Percentiles rank a stretch among this genome's conserved stretches.
These are phyloP conservation scores for Copsychus sechellarum DNA, from an alignment of 2,113 vertebrate genomes.

Conservation along the genomic window DNA sequence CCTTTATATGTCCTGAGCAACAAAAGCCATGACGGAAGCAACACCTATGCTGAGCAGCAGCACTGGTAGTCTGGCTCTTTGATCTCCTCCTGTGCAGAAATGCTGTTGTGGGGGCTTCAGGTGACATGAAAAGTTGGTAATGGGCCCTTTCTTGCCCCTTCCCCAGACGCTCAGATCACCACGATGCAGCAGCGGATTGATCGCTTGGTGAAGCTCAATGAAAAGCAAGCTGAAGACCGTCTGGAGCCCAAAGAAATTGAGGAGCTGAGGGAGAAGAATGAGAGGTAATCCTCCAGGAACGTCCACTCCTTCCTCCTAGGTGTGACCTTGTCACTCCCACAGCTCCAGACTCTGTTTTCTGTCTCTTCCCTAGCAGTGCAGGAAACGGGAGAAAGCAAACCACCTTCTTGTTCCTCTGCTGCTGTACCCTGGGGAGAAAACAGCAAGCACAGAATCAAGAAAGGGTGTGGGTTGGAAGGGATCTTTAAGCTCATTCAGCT, in stretches of 20 bases:
- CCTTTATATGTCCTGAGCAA: background rate
- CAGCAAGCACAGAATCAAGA: background rate
- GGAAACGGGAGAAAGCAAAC: background rate
- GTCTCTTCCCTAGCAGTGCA: background rate
- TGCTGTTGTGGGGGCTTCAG: background rate
- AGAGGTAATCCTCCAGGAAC: slow-evolving; percentile 62
- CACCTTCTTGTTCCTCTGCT: background rate
- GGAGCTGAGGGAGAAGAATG: slow-evolving; percentile 81
- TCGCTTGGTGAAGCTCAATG: slow-evolving; percentile 76
- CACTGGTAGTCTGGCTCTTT: background rate
- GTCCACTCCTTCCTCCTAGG: accelerated
- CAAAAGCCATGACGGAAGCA: background rate
- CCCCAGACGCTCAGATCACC: slow-evolving; percentile 80
- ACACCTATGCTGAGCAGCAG: background rate
- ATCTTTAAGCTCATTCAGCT: background rate
- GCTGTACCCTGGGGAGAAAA: background rate
- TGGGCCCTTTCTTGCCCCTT: accelerated
- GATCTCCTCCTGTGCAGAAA: background rate
- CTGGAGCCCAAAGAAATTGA: slow-evolving; percentile 75
- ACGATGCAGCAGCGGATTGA: slow-evolving; percentile 84
- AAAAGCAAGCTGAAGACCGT: slow-evolving; percentile 69
- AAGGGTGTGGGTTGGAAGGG: background rate
- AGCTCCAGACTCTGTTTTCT: background rate
- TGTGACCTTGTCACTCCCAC: background rate
- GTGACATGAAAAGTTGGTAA: background rate